Conservation (phyloP, 2,113 vertebrate species). For the Atlantisia rogersi region DNA sequence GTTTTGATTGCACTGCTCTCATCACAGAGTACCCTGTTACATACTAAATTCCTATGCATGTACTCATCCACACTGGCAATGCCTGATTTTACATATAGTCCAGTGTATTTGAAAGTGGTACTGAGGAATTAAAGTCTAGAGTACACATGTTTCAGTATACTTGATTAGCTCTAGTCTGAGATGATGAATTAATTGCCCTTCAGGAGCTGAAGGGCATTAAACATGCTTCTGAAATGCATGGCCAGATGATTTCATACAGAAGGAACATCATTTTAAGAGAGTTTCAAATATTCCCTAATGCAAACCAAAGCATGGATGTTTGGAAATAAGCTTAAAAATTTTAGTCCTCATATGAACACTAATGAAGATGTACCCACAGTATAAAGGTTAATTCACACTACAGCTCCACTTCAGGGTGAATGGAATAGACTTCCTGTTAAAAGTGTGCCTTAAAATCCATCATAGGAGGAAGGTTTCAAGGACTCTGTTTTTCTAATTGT, state of each 20-base stretch:
- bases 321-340: neutral
- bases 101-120: neutral
- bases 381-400: neutral
- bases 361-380: neutral
- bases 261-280: neutral
- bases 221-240: neutral
- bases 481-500: neutral
- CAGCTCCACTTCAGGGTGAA: neutral
- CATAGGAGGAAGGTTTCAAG: neutral
- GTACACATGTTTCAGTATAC: neutral
- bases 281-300: neutral
- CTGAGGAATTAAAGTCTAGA: neutral
- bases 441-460: neutral
- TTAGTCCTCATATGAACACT: neutral
- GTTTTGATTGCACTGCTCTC: neutral
- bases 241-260: neutral
- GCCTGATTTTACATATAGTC: neutral
- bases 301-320: neutral
- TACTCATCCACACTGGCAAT: neutral
- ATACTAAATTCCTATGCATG: neutral
- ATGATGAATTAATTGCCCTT: neutral
- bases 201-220: neutral
- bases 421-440: neutral
- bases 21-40: neutral
- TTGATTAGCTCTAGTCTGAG: neutral